A percentile compares a stretch with the other conserved stretches of the same genome.
phyloP scores from a whole-genome alignment of 2,113 vertebrate genomes.

The Shinisaurus crocodilurus region DNA sequence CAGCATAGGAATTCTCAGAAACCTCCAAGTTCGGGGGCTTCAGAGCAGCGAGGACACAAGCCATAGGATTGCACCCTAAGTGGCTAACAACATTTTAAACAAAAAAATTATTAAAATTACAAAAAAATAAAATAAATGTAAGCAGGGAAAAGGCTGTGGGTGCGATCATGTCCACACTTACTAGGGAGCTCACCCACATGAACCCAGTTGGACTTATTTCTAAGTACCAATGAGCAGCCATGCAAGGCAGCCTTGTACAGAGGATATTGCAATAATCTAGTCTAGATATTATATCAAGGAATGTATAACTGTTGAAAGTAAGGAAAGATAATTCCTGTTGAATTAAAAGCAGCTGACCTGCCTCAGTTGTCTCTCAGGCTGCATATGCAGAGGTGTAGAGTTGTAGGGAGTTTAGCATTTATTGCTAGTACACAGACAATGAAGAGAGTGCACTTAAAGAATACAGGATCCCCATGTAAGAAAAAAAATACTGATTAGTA shows the following conservation, averaged over 20 bases:
- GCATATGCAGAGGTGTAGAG: background rate
- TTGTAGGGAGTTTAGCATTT: background rate
- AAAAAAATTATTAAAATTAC: too few species aligned
- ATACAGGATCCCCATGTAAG: background rate
- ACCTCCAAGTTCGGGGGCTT: too few species aligned
- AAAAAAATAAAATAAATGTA: too few species aligned
- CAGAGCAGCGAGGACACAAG: too few species aligned
- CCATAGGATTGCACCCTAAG: too few species aligned
- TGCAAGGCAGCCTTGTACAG: background rate
- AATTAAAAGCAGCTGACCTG: background rate
- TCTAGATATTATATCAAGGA: background rate
- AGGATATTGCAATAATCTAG: background rate
- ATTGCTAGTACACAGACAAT: background rate
- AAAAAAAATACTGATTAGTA: background rate
- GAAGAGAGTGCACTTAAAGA: background rate
- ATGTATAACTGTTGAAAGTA: background rate
- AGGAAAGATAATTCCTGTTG: background rate
- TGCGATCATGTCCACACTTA: background rate
- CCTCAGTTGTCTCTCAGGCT: background rate
- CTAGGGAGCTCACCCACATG: too few species aligned
- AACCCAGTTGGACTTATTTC: too few species aligned
- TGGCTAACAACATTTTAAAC: background rate
- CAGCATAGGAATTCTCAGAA: too few species aligned
- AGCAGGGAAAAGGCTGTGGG: background rate
- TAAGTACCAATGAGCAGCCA: too few species aligned